phyloP scores from a whole-genome alignment of 2,888 invertebrate species.

The Scrobipalpa costella region DNA sequence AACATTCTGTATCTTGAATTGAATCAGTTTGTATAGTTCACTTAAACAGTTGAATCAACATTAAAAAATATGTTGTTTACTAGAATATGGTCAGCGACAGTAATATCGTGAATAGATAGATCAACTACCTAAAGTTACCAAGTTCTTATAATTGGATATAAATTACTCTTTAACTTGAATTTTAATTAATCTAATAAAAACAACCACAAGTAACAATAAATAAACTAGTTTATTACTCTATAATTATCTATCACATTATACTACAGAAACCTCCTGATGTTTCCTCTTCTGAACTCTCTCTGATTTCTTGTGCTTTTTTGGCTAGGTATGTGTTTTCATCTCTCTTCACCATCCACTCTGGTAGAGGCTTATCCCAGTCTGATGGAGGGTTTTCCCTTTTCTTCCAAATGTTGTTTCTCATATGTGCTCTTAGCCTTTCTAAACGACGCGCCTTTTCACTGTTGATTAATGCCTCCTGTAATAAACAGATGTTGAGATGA shows the following conservation, averaged over 20 bases:
- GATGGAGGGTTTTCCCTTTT: slow-evolving; percentile 87
- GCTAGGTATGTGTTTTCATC: slow-evolving; percentile 85
- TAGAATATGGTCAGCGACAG: background rate
- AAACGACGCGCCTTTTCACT: slow-evolving; percentile 86
- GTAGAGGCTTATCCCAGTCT: slow-evolving; percentile 91
- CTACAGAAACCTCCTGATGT: slow-evolving; percentile 52
- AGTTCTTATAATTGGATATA: background rate
- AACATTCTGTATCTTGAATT: background rate
- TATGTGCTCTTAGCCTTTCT: slow-evolving; percentile 84
- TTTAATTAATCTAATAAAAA: slow-evolving; percentile 3
- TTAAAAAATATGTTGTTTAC: background rate
- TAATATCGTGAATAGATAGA: background rate
- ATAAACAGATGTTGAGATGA: slow-evolving; percentile 20
- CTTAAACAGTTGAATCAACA: background rate
- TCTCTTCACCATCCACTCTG: slow-evolving; percentile 86
- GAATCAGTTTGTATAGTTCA: background rate
- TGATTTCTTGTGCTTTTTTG: slow-evolving; percentile 83
- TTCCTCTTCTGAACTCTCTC: slow-evolving; percentile 55
- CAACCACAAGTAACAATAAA: slow-evolving; percentile 8
- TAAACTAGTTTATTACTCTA: slow-evolving; percentile 28
- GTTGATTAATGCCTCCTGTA: slow-evolving; percentile 83
- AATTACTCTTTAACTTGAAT: background rate
- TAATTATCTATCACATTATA: slow-evolving; percentile 57
- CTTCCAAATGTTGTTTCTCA: slow-evolving; percentile 89
- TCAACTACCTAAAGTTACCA: background rate